Evolutionary conservation across 2,797 vertebrate genomes (phyloP), one percentile per base, ranked within the genome.

Genomic region (Ficedula albicollis): DNA sequence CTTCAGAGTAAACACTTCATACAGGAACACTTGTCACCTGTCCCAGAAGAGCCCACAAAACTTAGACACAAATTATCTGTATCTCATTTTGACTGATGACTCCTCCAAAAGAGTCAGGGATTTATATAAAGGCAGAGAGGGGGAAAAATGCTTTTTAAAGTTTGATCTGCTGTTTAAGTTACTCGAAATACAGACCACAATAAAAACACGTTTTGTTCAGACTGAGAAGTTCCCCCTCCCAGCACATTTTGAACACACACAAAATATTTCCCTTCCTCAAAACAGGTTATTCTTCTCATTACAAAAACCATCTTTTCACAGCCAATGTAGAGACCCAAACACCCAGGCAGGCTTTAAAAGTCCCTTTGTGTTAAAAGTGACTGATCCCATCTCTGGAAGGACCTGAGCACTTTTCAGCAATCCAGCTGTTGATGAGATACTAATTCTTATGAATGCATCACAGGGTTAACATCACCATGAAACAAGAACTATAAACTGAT

Each of bases 11-110:
- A 86, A 83, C 41, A 38, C 41, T 84, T 92, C 55, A 68, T 32
- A 55, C 0, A 11, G 88, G 73, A 90, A 55, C 56, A 46, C 64
- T 92, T 84, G 62, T 56, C 52, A 75, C 64, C 79, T 51, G 23
- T 55, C 62, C 44, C 62, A 78, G 93, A 95, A 95, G 49, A 94
- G 67, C 85, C 49, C 58, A 82, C 11, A 64, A 68, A 43, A 94
- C 82, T 59, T 77, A 52, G 70, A 92, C 60, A 62, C 8, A 9
- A 85, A 93, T 44, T 51, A 30, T 66, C 54, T 48, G 68, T 58
- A 39, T 44, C 38, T 38, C 6, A 63, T 84, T 93, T 74, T 84
- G 81, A 82, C 60, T 58, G 83, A 72, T 78, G 55, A 23, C 78
- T 84, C 60, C 82, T 91, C 83, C 69, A 70, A 70, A 76, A 92